Percentiles rank a stretch among this genome's conserved stretches.
phyloP scores from a whole-genome alignment of 64 coral and sea anemone genomes.

The Pachyseris speciosa region DNA sequence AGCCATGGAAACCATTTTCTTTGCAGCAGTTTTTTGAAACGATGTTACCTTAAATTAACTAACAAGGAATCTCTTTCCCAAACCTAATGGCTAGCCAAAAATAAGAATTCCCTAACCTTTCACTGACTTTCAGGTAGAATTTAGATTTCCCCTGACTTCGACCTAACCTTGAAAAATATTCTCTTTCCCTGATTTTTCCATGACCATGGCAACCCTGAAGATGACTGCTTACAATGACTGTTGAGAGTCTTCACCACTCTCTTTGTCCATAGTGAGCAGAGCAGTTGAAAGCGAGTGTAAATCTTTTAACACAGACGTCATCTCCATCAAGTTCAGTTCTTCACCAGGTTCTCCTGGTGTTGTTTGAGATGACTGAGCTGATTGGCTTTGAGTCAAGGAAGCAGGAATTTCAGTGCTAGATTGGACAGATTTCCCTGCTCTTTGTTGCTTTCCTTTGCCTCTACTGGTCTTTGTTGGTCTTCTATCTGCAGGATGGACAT shows the following conservation, averaged over 20 bases:
- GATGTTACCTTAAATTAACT: too few relatives aligned
- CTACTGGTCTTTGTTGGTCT: slow-evolving; percentile 1
- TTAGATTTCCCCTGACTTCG: too few relatives aligned
- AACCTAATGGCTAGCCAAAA: too few relatives aligned
- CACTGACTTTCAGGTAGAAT: too few relatives aligned
- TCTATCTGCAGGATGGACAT: not conserved
- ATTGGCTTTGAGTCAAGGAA: not conserved
- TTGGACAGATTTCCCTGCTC: not conserved
- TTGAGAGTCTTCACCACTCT: slow-evolving; percentile 24
- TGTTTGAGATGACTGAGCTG: not conserved
- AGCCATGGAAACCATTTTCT: too few relatives aligned
- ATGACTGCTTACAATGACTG: not conserved
- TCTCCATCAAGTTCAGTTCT: slow-evolving; percentile 9
- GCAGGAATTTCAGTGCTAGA: not conserved
- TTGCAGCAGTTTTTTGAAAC: too few relatives aligned
- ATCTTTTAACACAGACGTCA: slow-evolving; percentile 57
- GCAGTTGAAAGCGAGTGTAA: slow-evolving; percentile 58
- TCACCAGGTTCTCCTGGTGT: not conserved
- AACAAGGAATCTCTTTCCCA: too few relatives aligned
- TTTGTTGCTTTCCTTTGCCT: not conserved
- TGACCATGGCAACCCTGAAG: too few relatives aligned
- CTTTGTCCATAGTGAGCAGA: slow-evolving; percentile 47
- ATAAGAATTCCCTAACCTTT: too few relatives aligned
- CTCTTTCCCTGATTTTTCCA: too few relatives aligned
- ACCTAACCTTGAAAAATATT: too few relatives aligned